These are phyloP conservation scores for Erethizon dorsatum DNA, from an alignment of 2,797 vertebrate species.

Conservation along the genomic window DNA sequence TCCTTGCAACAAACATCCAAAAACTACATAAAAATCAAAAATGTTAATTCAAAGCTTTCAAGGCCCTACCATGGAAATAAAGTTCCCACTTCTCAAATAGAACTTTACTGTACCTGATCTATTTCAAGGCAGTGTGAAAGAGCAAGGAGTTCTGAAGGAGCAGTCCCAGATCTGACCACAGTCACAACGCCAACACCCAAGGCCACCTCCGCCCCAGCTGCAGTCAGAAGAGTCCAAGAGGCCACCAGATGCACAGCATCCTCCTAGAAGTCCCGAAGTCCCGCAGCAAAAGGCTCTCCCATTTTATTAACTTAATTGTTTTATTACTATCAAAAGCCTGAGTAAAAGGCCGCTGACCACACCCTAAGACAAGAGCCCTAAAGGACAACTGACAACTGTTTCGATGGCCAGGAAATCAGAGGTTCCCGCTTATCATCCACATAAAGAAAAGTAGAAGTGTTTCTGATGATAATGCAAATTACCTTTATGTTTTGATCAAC, in stretches of 20 bases:
- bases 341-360: neutral
- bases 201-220: neutral
- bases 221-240: neutral
- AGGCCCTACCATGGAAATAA: neutral
- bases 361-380: neutral
- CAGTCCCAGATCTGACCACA: neutral
- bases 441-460: neutral
- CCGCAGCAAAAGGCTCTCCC: neutral
- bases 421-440: neutral
- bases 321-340: neutral
- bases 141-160: neutral
- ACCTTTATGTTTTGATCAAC: slow-evolving; percentile 22
- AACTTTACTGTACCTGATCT: neutral
- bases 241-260: neutral
- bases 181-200: neutral
- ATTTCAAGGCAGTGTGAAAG: neutral
- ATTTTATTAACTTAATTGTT: neutral
- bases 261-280: neutral
- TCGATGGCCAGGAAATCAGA: neutral
- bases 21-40: neutral
- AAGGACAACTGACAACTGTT: neutral
- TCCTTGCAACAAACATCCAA: neutral
- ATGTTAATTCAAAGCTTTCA: neutral
- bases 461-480: neutral
- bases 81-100: neutral